A percentile compares a stretch with the other conserved stretches of the same genome.
Conservation (phyloP, 2,113 vertebrate species). For the Stictonetta naevosa region DNA sequence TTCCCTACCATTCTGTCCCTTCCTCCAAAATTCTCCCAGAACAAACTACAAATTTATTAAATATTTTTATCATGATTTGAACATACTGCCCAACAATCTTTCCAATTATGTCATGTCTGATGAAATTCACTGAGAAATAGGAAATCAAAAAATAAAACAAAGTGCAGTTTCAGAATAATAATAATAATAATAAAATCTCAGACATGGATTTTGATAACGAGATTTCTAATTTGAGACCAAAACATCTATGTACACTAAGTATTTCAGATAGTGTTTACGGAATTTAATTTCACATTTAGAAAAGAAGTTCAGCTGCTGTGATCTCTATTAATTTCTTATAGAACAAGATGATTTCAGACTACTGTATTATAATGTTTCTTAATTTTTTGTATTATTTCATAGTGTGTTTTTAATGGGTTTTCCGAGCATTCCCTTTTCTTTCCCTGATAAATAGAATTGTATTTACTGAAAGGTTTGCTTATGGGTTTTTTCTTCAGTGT, state of each 20-base stretch:
- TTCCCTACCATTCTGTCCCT: neutral
- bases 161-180: neutral
- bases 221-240: neutral
- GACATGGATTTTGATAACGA: neutral
- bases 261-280: constrained; percentile 24
- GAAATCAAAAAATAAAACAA: neutral
- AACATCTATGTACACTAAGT: neutral
- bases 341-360: constrained; percentile 63
- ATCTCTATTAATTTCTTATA: constrained; percentile 57
- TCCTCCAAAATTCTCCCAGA: neutral
- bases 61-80: neutral
- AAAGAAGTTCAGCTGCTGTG: constrained; percentile 17
- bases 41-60: neutral
- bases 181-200: neutral
- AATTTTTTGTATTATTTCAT: constrained; percentile 73
- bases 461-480: constrained; percentile 71
- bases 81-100: neutral
- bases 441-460: constrained; percentile 46
- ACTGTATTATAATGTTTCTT: constrained; percentile 62
- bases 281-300: constrained; percentile 47
- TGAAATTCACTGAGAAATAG: neutral
- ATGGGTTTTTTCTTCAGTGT: constrained; percentile 45
- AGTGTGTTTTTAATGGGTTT: constrained; percentile 78
- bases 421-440: constrained; percentile 53
- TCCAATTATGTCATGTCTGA: neutral